Base-by-base conservation (phyloP, 1,140 invertebrate species). In the Glomeris maerens region DNA sequence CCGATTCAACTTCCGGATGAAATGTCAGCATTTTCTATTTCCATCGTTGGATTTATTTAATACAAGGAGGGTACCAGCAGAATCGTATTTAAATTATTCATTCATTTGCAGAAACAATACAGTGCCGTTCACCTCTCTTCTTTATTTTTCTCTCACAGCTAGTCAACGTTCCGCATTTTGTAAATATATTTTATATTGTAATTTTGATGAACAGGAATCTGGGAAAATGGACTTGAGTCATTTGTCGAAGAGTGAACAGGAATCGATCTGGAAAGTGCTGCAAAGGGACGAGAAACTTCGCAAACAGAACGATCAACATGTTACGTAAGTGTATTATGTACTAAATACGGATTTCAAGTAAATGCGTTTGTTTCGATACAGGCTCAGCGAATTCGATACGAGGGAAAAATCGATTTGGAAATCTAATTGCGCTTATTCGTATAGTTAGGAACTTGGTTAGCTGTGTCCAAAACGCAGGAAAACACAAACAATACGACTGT, bases 271-370 rank as follows among this genome's bases (percentile, higher is more conserved):
- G 10, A 49, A 29, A 23, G 57, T 59, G 1, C 28, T 59, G 7
- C 52, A 49, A 41, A 31, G 57, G 23, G 57, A 59, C 42, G 46
- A 57, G 47, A 49, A 57, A 25, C 27, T 59, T 22, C 27, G 56
- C 28, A 42, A 31, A 4, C 22, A 54, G 40, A 56, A 59, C 40
- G 56, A 57, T 42, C 42, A 51, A 31, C 41, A 54, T 1, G 47
- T 59, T 27, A 28, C 45, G 57, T 59, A 45, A 55, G 57, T 54
- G 13, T n/a, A n/a, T n/a, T 42, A 42, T 36, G 31, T 13, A 36
- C 31, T 36, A 17, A 36, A 36, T 36, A 36, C 31, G 31, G 25
- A 21, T 17, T 42, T 17, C 10, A 42, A 17, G 5, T 42, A 25
- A 21, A 21, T 36, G 17, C 10, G 10, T 17, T 13, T 36, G 10